Evolutionary conservation across 2,888 invertebrate genomes (phyloP).

Genomic region (Cryptocephalus primarius): DNA sequence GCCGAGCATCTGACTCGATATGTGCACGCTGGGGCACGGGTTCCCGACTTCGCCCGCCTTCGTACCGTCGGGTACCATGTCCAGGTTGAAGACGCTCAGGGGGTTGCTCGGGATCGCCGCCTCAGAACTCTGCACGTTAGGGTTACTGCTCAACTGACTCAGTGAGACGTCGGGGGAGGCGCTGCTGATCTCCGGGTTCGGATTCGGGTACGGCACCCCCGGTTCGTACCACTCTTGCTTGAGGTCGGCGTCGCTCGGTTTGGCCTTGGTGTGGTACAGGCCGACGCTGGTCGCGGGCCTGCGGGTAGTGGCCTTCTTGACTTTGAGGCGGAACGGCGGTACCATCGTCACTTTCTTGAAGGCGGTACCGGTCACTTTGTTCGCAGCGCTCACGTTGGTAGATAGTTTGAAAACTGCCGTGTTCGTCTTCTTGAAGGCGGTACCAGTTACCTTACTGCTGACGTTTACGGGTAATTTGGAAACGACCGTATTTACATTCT

Average conservation of each 20-base stretch:
- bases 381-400: background rate
- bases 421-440: background rate
- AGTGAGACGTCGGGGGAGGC: conserved; percentile 26
- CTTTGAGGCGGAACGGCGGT: background rate
- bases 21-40: conserved; percentile 45
- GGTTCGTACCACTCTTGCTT: conserved; percentile 38
- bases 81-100: conserved; percentile 25
- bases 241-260: conserved; percentile 32
- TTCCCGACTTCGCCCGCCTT: conserved; percentile 13
- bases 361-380: background rate
- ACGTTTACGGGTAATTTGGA: no score
- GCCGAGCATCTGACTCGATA: conserved; percentile 41
- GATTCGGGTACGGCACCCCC: conserved; percentile 26
- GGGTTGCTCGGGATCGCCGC: conserved; percentile 12
- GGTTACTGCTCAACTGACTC: conserved; percentile 3
- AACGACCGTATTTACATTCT: no score
- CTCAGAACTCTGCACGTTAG: conserved; percentile 1
- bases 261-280: conserved; percentile 25
- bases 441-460: no score
- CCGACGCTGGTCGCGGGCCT: conserved; percentile 43
- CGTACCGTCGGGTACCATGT: conserved; percentile 22
- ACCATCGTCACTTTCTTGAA: background rate
- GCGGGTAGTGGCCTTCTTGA: conserved; percentile 24
- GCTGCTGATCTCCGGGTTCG: conserved; percentile 28
- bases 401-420: background rate